A percentile compares a stretch with the other conserved stretches of the same genome.
These are phyloP conservation scores for Pyxicephalus adspersus DNA, from an alignment of 2,113 vertebrate species.

Conservation along the genomic window DNA sequence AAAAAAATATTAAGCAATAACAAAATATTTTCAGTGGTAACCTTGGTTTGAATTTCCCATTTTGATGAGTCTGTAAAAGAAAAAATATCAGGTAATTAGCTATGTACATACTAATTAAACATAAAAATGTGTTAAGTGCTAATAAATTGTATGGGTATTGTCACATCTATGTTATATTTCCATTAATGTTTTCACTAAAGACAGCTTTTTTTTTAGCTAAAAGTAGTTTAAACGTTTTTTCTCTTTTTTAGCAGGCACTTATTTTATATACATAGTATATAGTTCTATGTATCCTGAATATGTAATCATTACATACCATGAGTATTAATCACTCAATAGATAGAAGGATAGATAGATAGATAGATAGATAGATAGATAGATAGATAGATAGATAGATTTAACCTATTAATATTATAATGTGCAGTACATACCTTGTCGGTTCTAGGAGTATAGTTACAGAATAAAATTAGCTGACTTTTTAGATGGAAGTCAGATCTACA, in stretches of 20 bases:
- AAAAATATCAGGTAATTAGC: neutral
- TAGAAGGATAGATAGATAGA: neutral
- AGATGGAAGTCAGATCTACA: neutral
- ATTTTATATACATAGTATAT: no score
- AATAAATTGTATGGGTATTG: no score
- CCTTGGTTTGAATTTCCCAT: slow-evolving; percentile 25
- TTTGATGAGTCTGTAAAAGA: neutral
- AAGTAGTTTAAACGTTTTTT: no score
- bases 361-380: slow-evolving; percentile 4
- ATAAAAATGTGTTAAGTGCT: no score
- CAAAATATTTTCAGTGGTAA: neutral
- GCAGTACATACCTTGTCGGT: neutral
- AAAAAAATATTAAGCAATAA: neutral
- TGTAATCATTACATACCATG: neutral
- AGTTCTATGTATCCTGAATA: no score
- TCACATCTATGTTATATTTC: no score
- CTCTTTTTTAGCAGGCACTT: no score
- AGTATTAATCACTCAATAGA: no score
- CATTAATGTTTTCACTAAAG: no score
- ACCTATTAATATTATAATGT: no score
- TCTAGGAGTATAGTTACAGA: neutral
- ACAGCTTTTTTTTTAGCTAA: no score
- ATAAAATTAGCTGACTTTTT: neutral
- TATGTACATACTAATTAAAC: no score
- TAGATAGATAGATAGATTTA: neutral